A percentile compares a stretch with the other conserved stretches of the same genome.
Conservation (phyloP, 2,888 invertebrate species). For the Melieria crassipennis region DNA sequence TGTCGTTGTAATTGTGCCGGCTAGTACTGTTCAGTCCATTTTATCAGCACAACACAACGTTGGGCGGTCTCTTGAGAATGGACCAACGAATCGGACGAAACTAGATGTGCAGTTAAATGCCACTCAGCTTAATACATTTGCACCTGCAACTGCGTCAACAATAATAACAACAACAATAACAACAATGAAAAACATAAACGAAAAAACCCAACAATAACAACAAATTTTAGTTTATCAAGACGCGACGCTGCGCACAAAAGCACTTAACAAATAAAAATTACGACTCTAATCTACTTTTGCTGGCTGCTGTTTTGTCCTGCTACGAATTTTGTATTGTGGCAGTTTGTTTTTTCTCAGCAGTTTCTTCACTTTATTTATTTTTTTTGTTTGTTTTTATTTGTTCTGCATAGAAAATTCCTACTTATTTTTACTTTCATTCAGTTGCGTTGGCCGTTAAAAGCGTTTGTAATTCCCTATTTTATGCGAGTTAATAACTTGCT, state of each 20-base stretch:
- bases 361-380: neutral
- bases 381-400: constrained; percentile 11
- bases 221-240: neutral
- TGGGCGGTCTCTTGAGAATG: too few species aligned
- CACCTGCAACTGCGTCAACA: neutral
- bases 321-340: neutral
- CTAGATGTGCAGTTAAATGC: neutral
- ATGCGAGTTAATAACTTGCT: constrained; percentile 42
- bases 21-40: too few species aligned
- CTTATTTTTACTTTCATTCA: constrained; percentile 12
- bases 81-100: too few species aligned
- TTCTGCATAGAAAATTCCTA: neutral
- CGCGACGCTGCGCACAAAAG: too few species aligned
- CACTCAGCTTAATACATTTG: neutral
- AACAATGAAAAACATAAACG: neutral
- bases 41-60: too few species aligned
- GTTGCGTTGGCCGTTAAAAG: constrained; percentile 42
- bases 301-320: constrained; percentile 20
- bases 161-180: neutral
- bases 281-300: constrained; percentile 28
- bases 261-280: constrained; percentile 24
- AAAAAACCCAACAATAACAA: constrained; percentile 13
- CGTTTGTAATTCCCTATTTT: constrained; percentile 52
- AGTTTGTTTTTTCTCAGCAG: neutral
- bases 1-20: too few species aligned